Percentiles rank a stretch among this genome's conserved stretches.
These are phyloP conservation scores for Ganaspis sp. DNA, from an alignment of 1,140 invertebrate genomes.

Conservation along the genomic window DNA sequence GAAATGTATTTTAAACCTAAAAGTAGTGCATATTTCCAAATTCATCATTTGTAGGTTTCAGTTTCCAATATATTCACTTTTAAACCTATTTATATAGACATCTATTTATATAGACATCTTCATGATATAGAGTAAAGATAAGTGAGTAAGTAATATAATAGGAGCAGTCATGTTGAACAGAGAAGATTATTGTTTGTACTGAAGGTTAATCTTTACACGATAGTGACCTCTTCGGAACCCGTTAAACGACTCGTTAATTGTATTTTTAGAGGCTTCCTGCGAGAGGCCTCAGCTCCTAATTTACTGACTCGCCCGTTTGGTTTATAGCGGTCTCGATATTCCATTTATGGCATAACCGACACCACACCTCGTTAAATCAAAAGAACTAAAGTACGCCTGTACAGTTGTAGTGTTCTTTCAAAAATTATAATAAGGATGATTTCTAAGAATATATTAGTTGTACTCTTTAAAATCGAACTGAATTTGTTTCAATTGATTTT, in stretches of 20 bases:
- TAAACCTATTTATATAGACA: too few relatives aligned
- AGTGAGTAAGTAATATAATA: too few relatives aligned
- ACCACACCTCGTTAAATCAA: conserved; percentile 73
- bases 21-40: too few relatives aligned
- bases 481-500: too few relatives aligned
- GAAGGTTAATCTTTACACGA: conserved; percentile 5
- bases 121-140: too few relatives aligned
- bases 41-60: too few relatives aligned
- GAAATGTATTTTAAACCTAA: too few relatives aligned
- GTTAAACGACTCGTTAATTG: conserved; percentile 71
- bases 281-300: conserved; percentile 65
- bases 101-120: too few relatives aligned
- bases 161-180: not conserved
- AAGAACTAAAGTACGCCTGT: conserved; percentile 61
- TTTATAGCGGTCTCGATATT: conserved; percentile 68
- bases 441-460: not conserved
- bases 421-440: conserved; percentile 62
- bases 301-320: conserved; percentile 69
- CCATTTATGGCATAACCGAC: conserved; percentile 69
- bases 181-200: conserved; percentile 13
- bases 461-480: too few relatives aligned
- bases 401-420: conserved; percentile 46
- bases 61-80: too few relatives aligned
- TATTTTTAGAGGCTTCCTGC: conserved; percentile 70
- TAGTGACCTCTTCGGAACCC: conserved; percentile 43